Evolutionary conservation across 2,888 invertebrate species (phyloP).

Genomic region (Atethmia centrago): DNA sequence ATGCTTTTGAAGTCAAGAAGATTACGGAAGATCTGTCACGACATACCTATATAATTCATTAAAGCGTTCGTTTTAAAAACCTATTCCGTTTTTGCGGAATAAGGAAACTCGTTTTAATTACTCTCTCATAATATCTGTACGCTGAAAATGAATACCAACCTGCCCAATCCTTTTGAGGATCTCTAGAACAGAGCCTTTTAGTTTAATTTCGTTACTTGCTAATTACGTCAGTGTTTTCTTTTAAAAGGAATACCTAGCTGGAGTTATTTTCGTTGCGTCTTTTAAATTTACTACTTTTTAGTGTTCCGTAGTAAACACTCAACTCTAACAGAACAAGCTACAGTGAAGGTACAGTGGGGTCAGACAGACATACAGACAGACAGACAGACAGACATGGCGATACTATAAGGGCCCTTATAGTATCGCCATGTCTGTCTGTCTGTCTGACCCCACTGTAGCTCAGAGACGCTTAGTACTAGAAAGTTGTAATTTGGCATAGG

Average conservation of each 20-base stretch:
- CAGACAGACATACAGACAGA: too few relatives aligned
- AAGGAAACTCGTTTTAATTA: neutral
- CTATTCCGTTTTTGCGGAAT: neutral
- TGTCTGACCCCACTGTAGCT: too few relatives aligned
- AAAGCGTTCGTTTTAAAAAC: neutral
- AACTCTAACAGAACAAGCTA: too few relatives aligned
- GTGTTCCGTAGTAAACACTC: too few relatives aligned
- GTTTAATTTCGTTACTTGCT: slow-evolving; percentile 8
- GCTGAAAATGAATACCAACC: neutral
- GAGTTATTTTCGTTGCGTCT: slow-evolving; percentile 27
- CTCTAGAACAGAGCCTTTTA: neutral
- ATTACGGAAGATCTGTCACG: neutral
- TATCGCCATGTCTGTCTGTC: too few relatives aligned
- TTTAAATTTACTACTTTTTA: too few relatives aligned
- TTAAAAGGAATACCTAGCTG: neutral
- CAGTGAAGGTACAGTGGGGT: too few relatives aligned
- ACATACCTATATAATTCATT: neutral
- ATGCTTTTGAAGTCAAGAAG: neutral
- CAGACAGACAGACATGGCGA: too few relatives aligned
- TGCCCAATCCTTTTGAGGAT: slow-evolving; percentile 8
- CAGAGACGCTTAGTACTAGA: too few relatives aligned
- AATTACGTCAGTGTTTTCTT: slow-evolving; percentile 20
- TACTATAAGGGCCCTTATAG: too few relatives aligned
- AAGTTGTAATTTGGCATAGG: too few relatives aligned
- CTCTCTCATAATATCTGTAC: neutral